These are phyloP conservation scores for Labeo rohita DNA, from an alignment of 2,113 vertebrate species.

Conservation along the genomic window DNA sequence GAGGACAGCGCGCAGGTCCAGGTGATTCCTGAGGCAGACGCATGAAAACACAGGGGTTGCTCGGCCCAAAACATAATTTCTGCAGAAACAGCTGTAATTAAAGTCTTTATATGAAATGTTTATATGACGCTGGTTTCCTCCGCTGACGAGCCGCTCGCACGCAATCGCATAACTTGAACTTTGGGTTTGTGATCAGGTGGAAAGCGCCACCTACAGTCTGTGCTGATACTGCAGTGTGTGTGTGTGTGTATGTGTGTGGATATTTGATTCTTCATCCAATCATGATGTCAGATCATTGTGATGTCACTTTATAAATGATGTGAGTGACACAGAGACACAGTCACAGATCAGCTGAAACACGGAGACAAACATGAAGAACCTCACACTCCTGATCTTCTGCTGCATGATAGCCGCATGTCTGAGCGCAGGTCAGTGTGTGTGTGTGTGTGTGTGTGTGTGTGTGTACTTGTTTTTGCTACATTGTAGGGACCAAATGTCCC, in stretches of 20 bases:
- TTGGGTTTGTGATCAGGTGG: background rate
- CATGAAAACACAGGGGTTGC: background rate
- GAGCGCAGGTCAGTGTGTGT: background rate
- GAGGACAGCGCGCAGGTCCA: background rate
- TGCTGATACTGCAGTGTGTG: background rate
- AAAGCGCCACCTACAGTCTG: background rate
- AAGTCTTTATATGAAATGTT: background rate
- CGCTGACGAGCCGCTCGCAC: background rate
- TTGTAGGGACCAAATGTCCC: too few species aligned
- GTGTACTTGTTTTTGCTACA: background rate
- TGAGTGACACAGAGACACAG: background rate
- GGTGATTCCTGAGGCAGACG: background rate
- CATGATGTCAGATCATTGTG: background rate
- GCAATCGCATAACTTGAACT: background rate
- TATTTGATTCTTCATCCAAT: background rate
- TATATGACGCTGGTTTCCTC: background rate
- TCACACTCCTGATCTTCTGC: background rate
- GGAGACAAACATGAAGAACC: conserved; percentile 6
- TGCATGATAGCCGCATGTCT: background rate
- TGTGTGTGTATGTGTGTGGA: background rate
- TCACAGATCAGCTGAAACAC: background rate
- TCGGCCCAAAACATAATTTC: background rate
- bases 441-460: background rate
- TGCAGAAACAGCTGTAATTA: background rate
- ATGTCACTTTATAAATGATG: background rate